phyloP scores from a whole-genome alignment of 2,888 invertebrate species.

The Ormia ochracea region DNA sequence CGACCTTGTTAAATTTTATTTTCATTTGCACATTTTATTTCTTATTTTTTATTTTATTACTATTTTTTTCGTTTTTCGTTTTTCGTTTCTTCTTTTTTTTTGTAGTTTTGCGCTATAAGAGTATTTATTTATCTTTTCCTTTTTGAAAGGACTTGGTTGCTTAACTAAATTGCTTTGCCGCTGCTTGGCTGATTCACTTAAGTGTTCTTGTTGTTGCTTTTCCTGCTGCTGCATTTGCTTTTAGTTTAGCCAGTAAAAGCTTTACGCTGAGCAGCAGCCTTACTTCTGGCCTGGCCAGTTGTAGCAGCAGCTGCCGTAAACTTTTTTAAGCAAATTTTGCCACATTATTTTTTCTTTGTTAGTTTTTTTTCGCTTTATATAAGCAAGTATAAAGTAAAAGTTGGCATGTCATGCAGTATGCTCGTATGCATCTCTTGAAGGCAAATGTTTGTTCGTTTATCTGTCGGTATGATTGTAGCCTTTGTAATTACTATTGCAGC shows the following conservation, averaged over 20 bases:
- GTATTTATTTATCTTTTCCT: slow-evolving; percentile 33
- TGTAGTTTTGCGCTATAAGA: not conserved
- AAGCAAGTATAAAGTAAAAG: slow-evolving; percentile 33
- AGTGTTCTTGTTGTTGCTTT: slow-evolving; percentile 40
- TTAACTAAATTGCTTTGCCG: slow-evolving; percentile 57
- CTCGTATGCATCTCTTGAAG: slow-evolving; percentile 40
- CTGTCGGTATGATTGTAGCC: not conserved
- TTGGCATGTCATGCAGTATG: slow-evolving; percentile 49
- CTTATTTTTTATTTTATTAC: no score
- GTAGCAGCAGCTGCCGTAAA: slow-evolving; percentile 29
- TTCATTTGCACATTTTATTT: slow-evolving; percentile 12
- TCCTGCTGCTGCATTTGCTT: slow-evolving; percentile 21
- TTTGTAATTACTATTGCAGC: slow-evolving; percentile 30
- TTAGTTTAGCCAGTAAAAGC: not conserved
- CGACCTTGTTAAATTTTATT: slow-evolving; percentile 4
- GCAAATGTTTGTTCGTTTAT: slow-evolving; percentile 33
- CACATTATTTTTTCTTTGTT: slow-evolving; percentile 30
- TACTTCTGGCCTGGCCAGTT: slow-evolving; percentile 5
- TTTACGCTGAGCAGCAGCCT: not conserved
- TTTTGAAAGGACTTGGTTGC: slow-evolving; percentile 30
- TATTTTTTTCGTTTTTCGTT: no score
- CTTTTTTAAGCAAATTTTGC: slow-evolving; percentile 36
- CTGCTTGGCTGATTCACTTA: slow-evolving; percentile 58
- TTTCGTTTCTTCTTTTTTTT: not conserved
- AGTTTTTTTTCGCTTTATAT: not conserved